Evolutionary conservation across 2,113 vertebrate genomes (phyloP).

Genomic region (Scomber colias): DNA sequence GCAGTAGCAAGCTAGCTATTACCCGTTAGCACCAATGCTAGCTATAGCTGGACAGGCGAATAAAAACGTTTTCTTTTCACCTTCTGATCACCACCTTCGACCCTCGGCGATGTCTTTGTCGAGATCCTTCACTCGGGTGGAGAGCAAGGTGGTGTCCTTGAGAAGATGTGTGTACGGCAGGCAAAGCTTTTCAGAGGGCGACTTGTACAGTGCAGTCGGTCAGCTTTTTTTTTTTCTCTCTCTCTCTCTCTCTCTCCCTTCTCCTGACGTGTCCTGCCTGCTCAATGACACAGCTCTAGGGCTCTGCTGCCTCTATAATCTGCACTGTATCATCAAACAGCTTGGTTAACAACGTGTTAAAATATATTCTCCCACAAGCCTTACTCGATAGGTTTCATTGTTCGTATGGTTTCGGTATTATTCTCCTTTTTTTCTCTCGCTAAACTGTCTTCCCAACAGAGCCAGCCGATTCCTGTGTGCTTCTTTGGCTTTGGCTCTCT

Average conservation of each 20-base stretch:
- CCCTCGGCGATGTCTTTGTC: constrained; percentile 80
- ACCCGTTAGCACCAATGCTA: constrained; percentile 68
- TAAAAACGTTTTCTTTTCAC: constrained; percentile 73
- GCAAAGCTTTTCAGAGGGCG: constrained; percentile 58
- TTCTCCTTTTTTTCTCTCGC: constrained; percentile 37
- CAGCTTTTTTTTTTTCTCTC: constrained; percentile 69
- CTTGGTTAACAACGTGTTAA: constrained; percentile 72
- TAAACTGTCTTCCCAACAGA: constrained; percentile 58
- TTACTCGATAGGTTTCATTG: constrained; percentile 81
- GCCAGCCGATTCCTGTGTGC: constrained; percentile 73
- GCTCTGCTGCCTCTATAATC: constrained; percentile 77
- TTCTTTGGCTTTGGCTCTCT: constrained; percentile 83
- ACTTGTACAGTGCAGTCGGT: constrained; percentile 76
- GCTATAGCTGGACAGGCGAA: constrained; percentile 58
- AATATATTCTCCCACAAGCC: constrained; percentile 52
- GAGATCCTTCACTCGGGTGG: constrained; percentile 65
- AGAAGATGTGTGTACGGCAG: constrained; percentile 36
- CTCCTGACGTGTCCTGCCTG: constrained; percentile 88
- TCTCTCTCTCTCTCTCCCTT: constrained; percentile 61
- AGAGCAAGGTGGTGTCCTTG: constrained; percentile 71
- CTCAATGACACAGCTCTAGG: constrained; percentile 88
- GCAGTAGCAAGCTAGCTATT: constrained; percentile 68
- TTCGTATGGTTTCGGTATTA: constrained; percentile 58
- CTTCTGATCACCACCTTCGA: constrained; percentile 82
- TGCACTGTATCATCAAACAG: constrained; percentile 69